These are phyloP conservation scores for Leucophora obtusa DNA, from an alignment of 2,888 invertebrate genomes.

Conservation along the genomic window DNA sequence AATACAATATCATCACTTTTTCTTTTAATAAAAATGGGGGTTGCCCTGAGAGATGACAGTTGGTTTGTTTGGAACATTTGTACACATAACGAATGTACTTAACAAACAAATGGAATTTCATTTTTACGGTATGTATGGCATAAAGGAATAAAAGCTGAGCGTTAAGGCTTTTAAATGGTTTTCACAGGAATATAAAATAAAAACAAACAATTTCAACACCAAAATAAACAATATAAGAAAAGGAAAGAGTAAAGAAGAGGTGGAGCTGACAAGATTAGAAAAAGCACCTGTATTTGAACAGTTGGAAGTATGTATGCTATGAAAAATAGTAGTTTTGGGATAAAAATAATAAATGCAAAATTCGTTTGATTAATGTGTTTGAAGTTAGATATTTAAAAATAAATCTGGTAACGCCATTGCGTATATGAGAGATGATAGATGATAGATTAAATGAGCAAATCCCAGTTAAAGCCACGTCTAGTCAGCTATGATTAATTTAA, in stretches of 20 bases:
- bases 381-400: no score
- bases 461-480: no score
- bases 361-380: no score
- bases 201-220: background rate
- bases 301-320: background rate
- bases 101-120: constrained; percentile 6
- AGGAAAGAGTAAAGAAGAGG: background rate
- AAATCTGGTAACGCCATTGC: no score
- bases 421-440: no score
- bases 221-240: background rate
- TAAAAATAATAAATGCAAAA: no score
- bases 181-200: background rate
- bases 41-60: constrained; percentile 63
- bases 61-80: constrained; percentile 14
- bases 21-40: constrained; percentile 41
- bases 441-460: no score
- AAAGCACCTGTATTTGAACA: constrained; percentile 17
- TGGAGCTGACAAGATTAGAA: background rate
- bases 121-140: background rate
- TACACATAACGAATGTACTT: constrained; percentile 1
- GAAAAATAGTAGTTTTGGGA: no score
- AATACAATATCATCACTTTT: constrained; percentile 1
- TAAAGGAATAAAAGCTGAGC: background rate
- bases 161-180: constrained; percentile 2
- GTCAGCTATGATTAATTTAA: no score